These are phyloP conservation scores for Willowsia nigromaculata DNA, from an alignment of 2,888 invertebrate genomes.

Conservation along the genomic window DNA sequence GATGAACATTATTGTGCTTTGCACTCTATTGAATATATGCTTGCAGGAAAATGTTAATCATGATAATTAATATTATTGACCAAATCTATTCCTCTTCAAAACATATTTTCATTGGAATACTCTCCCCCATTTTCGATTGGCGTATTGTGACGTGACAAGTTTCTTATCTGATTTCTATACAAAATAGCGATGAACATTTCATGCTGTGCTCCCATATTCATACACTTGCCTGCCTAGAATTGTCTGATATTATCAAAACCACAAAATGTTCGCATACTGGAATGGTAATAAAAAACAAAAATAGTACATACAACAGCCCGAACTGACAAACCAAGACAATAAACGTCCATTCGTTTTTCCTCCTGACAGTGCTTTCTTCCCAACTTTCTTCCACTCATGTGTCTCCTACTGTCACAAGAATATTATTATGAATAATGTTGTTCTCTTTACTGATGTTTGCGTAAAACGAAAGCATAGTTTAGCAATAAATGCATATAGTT, in stretches of 20 bases:
- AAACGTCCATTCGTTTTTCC: slow-evolving; percentile 9
- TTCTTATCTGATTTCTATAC: no score
- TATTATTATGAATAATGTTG: slow-evolving; percentile 54
- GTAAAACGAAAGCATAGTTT: no score
- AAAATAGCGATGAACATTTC: no score
- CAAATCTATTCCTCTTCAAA: neutral
- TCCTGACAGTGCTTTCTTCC: neutral
- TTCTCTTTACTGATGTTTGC: slow-evolving; percentile 35
- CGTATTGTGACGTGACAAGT: no score
- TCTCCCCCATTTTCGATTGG: no score
- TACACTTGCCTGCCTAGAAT: no score
- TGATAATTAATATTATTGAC: slow-evolving; percentile 53
- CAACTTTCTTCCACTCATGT: neutral
- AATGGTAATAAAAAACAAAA: neutral
- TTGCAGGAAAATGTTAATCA: slow-evolving; percentile 18
- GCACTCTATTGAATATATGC: no score
- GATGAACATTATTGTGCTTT: no score
- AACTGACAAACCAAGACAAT: neutral
- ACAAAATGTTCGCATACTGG: neutral
- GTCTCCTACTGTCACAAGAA: slow-evolving; percentile 41
- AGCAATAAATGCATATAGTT: neutral
- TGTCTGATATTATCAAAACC: no score
- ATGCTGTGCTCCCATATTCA: no score
- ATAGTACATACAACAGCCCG: neutral
- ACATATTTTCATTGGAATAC: neutral